Base-by-base conservation (phyloP, 2,797 vertebrate species). In the Macrochelys suwanniensis region DNA sequence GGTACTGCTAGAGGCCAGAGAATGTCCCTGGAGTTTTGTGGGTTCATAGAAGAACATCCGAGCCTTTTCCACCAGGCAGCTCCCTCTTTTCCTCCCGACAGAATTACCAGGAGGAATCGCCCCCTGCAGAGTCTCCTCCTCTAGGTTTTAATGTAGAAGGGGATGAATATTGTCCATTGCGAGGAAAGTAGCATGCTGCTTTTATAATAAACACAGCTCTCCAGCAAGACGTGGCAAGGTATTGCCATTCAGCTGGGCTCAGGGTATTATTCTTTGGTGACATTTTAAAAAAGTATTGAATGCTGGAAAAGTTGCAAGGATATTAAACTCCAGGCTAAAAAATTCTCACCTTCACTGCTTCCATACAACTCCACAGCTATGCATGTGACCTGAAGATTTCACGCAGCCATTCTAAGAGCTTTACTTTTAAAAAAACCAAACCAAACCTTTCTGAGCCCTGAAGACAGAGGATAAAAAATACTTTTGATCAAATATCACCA, bases 381-480 rank as follows among this genome's bases (percentile, higher is more conserved):
- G 77, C 90, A 50, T 76, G 42, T 19, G 49, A 65, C 15, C n/a
- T 57, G 89, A 92, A 65, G 13, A 74, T 80, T 94, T 96, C 78
- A 47, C 80, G 2, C 21, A 45, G 81, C 76, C 33, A 50, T 37
- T 25, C 6, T 33, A 71, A 88, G 78, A 85, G 77, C 57, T 94
- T 33, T 84, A 6, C 33, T 53, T 94, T 96, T 79, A 84, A 89
- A 92, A 92, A 85, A 59, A 59, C 11, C 12, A 59, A 82, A 65
- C 12, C n/a, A 71, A 92, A 91, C 1, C 11, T 56, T 87, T 84
- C 83, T 91, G 84, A 80, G 45, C 83, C 91, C 87, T 85, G 71
- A 47, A 92, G 28, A 91, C 93, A 57, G 77, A 85, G 74, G 61
- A 68, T 95, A 71, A 37, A 90, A 94, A 94, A 95, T n/a, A 49